Base-by-base conservation (phyloP, 1,140 invertebrate genomes). In the Drosophila tropicalis region DNA sequence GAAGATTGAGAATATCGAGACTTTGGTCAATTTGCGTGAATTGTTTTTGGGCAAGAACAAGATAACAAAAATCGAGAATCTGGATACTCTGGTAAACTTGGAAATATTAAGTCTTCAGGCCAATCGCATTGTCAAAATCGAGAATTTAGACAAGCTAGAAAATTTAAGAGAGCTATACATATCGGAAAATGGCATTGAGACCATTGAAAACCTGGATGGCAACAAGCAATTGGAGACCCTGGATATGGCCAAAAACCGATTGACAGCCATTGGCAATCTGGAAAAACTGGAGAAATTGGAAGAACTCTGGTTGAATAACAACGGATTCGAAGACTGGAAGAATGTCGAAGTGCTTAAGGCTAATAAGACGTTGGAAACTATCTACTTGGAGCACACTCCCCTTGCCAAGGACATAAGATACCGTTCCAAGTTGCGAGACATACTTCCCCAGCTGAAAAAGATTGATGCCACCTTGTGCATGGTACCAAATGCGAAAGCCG, bases 231-330 rank as follows among this genome's bases (percentile, higher is more conserved):
- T 99, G 19, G 95, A 95, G 58, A 99, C 98, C 3, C 93, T 99
- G 44, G 98, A 99, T 93, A 91, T 99, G 72, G 97, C 98, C 1
- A 94, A 95, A 58, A 99, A 99, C 92, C 95, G 96, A 91, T 96
- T 99, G 13, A 95, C 95, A 62, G 93, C 92, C 5, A 95, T 99
- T 67, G 94, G 96, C 79, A 97, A 98, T 92, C 92, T 99, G 10
- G 91, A 93, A 13, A 95, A 97, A 92, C 93, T 99, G 72, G 87
- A 77, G 5, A 92, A 95, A 34, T 93, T 99, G 41, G 95, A 97
- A 91, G 98, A 99, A 92, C 95, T 99, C 90, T 99, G 99, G 98
- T 93, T 98, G 56, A 99, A 99, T 92, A 95, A 99, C 90, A 99
- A 99, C 93, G 93, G 95, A 85, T 95, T 99, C 54, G 93, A 94